These are phyloP conservation scores for Amphiura filiformis DNA, from an alignment of 35 echinoderm and acorn worm genomes.

Conservation along the genomic window DNA sequence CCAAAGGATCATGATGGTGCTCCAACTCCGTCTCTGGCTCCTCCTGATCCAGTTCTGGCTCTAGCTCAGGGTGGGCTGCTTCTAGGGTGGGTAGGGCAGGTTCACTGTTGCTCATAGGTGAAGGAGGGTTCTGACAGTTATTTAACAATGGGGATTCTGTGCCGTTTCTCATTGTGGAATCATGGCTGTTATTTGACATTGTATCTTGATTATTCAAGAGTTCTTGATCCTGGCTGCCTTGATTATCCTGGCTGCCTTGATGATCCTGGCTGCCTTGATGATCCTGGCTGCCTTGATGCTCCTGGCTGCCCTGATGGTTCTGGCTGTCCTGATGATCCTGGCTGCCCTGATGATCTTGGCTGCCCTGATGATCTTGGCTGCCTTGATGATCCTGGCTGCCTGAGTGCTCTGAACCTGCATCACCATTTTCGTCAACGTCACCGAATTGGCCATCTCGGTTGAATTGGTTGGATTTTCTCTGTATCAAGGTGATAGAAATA, in stretches of 20 bases:
- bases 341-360: no score
- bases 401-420: constrained; percentile 18
- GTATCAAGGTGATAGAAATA: background rate
- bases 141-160: background rate
- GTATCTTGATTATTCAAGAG: background rate
- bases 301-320: no score
- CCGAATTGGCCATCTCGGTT: background rate
- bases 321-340: no score
- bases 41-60: background rate
- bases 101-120: background rate
- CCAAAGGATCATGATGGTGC: no score
- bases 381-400: background rate
- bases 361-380: no score
- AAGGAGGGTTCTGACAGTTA: background rate
- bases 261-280: no score
- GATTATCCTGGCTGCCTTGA: no score
- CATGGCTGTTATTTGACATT: background rate
- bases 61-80: background rate
- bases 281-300: background rate
- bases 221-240: background rate
- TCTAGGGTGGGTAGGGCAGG: background rate
- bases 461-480: constrained; percentile 57
- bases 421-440: background rate
- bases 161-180: background rate
- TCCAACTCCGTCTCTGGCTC: no score